These are phyloP conservation scores for Periphyllus acericola DNA, from an alignment of 2,888 invertebrate genomes.

Conservation along the genomic window DNA sequence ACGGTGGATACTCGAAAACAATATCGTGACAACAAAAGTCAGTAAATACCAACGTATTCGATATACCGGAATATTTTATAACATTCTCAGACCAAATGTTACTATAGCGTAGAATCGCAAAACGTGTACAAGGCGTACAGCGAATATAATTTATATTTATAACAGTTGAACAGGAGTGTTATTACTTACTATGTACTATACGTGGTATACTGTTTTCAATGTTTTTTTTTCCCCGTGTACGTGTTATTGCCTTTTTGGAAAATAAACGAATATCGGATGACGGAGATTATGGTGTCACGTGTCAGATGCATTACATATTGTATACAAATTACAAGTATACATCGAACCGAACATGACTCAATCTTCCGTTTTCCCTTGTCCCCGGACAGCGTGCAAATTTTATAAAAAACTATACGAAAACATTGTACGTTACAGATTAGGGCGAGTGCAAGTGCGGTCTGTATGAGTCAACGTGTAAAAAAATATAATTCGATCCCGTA, in stretches of 20 bases:
- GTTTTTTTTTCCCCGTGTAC: neutral
- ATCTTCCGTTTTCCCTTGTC: constrained; percentile 25
- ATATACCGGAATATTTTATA: no score
- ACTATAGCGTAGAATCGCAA: no score
- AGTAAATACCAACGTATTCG: no score
- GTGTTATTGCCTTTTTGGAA: neutral
- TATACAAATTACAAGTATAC: neutral
- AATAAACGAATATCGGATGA: constrained; percentile 18
- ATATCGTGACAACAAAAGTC: no score
- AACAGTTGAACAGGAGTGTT: no score
- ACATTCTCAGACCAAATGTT: no score
- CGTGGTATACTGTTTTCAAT: no score
- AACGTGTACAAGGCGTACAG: no score
- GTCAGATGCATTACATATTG: neutral
- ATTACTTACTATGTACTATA: no score
- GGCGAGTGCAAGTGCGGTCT: neutral
- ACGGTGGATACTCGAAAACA: neutral
- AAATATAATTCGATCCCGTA: neutral
- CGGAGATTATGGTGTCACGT: constrained; percentile 38
- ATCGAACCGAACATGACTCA: neutral
- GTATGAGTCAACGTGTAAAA: neutral
- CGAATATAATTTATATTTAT: no score
- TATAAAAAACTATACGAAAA: neutral
- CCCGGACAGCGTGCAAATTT: neutral
- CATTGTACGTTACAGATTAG: neutral